A percentile compares a stretch with the other conserved stretches of the same genome.
phyloP scores from a whole-genome alignment of 2,113 vertebrate genomes.

The Thinocorus orbignyianus region DNA sequence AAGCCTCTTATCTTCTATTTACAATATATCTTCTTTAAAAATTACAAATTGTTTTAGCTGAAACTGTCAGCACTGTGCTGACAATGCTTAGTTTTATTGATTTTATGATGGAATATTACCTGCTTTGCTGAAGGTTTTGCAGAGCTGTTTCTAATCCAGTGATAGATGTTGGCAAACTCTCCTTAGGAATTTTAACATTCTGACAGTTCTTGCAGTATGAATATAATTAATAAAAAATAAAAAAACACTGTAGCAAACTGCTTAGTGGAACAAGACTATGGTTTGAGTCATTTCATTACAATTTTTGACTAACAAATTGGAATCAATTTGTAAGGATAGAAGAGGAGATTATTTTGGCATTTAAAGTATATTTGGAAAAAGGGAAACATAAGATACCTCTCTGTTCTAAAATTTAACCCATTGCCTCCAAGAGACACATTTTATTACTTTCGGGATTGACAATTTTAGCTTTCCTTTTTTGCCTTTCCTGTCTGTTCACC shows the following conservation, averaged over 20 bases:
- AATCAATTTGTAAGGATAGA: conserved; percentile 7
- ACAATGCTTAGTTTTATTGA: conserved; percentile 63
- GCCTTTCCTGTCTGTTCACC: not conserved
- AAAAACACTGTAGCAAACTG: conserved; percentile 6
- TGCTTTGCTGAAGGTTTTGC: conserved; percentile 60
- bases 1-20: conserved; percentile 5
- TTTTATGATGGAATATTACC: conserved; percentile 69
- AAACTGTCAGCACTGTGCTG: conserved; percentile 51
- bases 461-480: not conserved
- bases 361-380: conserved; percentile 9
- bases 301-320: conserved; percentile 44
- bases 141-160: conserved; percentile 61
- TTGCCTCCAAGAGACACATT: not conserved
- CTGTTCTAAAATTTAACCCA: not conserved
- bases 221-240: conserved; percentile 52
- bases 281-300: conserved; percentile 40
- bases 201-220: conserved; percentile 29
- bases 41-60: conserved; percentile 61
- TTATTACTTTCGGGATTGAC: not conserved
- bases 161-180: conserved; percentile 65
- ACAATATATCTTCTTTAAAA: conserved; percentile 34
- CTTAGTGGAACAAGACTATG: conserved; percentile 2
- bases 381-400: not conserved
- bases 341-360: conserved; percentile 22
- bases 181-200: conserved; percentile 58